Evolutionary conservation across 2,888 invertebrate genomes (phyloP), one percentile per base, ranked within the genome.

Genomic region (Drosophila merina): DNA sequence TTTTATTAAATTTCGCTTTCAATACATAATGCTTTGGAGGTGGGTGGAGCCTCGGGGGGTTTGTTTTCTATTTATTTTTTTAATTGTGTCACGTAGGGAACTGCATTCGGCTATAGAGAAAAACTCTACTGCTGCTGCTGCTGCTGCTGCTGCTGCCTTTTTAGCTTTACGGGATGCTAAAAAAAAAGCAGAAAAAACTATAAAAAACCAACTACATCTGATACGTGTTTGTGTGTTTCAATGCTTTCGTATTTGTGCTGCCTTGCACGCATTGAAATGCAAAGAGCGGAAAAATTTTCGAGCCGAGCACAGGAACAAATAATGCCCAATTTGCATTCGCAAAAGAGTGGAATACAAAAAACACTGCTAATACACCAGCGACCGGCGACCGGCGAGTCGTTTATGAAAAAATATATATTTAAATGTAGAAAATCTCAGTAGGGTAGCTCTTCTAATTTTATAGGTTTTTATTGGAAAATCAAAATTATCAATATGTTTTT

Each of bases 61-160:
- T 75, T 50, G 58, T 71, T 85, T 85, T 75, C 69, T 88, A 85
- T 84, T 85, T 88, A 88, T 77, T 81, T 84, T 86, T 84, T 86
- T 86, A 84, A 84, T 88, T 88, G 84, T 84, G 82, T 88, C 84
- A 84, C 84, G 88, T 84, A 80, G 88, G 74, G 76, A 88, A 83
- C 84, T 77, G 72, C 72, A 79, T 50, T 52, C 50, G 67, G 55
- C 77, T 75, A 88, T 86, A 75, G 81, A 82, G 86, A 88, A 60
- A 75, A 72, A 38, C 63, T 51, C 20, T 20, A 20, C 20, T 20
- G 20, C 14, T 14, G 14, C 14, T 20, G 20, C 20, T 20, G 20
- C 14, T 14, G 14, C 14, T 20, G 20, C 20, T 20, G 20, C 20
- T 36, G 74, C 70, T 70, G 73, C 74, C 70, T 72, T 81, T 75